Conservation (phyloP, 2,888 invertebrate genomes). For the Mycalesis mineus region DNA sequence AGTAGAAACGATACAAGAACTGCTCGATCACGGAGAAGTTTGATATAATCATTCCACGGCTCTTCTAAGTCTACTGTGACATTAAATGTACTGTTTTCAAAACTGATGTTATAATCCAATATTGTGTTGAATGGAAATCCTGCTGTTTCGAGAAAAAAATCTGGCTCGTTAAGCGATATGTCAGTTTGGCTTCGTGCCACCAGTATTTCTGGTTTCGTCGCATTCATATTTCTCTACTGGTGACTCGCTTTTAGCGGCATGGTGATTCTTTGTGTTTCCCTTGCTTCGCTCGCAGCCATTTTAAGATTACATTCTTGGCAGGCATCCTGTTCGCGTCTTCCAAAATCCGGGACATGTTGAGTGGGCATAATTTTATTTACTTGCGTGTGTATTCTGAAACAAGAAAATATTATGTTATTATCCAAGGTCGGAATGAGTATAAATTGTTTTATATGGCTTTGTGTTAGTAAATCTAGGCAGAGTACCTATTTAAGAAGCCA, state of each 20-base stretch:
- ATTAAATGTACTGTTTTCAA: slow-evolving; percentile 55
- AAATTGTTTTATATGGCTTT: background rate
- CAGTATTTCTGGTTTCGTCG: slow-evolving; percentile 56
- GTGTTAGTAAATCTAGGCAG: background rate
- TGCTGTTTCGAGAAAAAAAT: slow-evolving; percentile 49
- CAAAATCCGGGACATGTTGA: slow-evolving; percentile 62
- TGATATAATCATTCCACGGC: slow-evolving; percentile 68
- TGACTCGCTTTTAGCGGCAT: slow-evolving; percentile 68
- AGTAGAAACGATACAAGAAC: slow-evolving; percentile 88
- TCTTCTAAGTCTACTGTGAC: slow-evolving; percentile 47
- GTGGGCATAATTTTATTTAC: slow-evolving; percentile 55
- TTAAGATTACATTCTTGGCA: slow-evolving; percentile 72
- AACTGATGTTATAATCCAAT: slow-evolving; percentile 57
- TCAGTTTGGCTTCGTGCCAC: slow-evolving; percentile 70
- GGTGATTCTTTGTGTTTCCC: slow-evolving; percentile 70
- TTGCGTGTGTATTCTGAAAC: slow-evolving; percentile 54
- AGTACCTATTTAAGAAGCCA: background rate
- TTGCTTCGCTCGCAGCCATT: slow-evolving; percentile 72
- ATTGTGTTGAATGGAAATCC: slow-evolving; percentile 47
- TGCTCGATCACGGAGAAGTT: slow-evolving; percentile 81
- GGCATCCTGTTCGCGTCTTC: slow-evolving; percentile 65
- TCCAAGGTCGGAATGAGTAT: background rate
- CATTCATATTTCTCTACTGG: slow-evolving; percentile 69
- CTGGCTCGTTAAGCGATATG: slow-evolving; percentile 53
- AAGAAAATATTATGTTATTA: slow-evolving; percentile 33